Conservation (phyloP, 2,888 invertebrate species). For the Taenaris catops region DNA sequence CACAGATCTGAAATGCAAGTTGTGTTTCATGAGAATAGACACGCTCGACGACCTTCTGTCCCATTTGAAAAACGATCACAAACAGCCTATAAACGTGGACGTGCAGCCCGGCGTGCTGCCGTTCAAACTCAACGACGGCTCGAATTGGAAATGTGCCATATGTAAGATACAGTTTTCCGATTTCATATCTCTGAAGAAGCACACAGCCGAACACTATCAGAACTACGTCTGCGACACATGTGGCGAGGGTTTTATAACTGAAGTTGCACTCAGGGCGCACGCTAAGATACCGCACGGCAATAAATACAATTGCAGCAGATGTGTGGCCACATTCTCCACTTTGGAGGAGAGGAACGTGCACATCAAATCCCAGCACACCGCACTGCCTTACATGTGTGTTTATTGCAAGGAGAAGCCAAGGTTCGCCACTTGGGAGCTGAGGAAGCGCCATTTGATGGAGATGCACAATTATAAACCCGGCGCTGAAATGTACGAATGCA, state of each 20-base stretch:
- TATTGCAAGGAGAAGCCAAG: conserved; percentile 68
- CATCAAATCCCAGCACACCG: conserved; percentile 63
- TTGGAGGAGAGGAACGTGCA: conserved; percentile 60
- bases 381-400: conserved; percentile 61
- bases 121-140: conserved; percentile 61
- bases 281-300: conserved; percentile 63
- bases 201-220: conserved; percentile 64
- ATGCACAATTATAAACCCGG: conserved; percentile 66
- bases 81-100: conserved; percentile 62
- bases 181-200: conserved; percentile 59
- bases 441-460: conserved; percentile 66
- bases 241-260: conserved; percentile 68
- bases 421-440: conserved; percentile 65
- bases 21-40: conserved; percentile 60
- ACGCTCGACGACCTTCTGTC: conserved; percentile 53
- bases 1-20: conserved; percentile 65
- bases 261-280: conserved; percentile 58
- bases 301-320: conserved; percentile 62
- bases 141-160: conserved; percentile 64
- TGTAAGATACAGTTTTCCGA: conserved; percentile 62
- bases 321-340: conserved; percentile 62
- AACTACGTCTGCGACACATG: conserved; percentile 71
- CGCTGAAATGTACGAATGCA: conserved; percentile 67
- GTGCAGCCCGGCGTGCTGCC: conserved; percentile 67
- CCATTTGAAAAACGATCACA: conserved; percentile 65